Conservation (phyloP, 1,140 invertebrate genomes). For the Megalopta genalis region DNA sequence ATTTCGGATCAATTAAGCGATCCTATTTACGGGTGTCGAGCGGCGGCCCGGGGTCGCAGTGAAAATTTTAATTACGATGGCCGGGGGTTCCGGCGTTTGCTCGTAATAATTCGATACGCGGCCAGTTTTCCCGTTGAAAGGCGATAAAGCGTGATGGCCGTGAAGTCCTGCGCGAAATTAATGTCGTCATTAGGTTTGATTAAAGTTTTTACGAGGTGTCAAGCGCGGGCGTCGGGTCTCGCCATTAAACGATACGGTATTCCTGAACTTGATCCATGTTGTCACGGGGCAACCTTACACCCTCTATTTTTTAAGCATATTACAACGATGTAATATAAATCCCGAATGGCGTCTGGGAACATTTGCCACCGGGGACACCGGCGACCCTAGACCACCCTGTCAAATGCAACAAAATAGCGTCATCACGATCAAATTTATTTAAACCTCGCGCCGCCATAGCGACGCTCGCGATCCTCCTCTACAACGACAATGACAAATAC, state of each 20-base stretch:
- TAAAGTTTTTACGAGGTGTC: constrained; percentile 71
- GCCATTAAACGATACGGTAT: constrained; percentile 57
- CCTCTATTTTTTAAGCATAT: neutral
- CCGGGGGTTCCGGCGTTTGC: neutral
- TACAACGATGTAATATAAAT: constrained; percentile 1
- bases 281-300: neutral
- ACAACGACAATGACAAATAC: too few relatives aligned
- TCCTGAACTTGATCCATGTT: constrained; percentile 28
- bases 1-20: constrained; percentile 26
- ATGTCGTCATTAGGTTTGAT: constrained; percentile 65
- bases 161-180: constrained; percentile 42
- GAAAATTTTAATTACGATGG: constrained; percentile 50
- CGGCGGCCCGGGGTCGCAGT: neutral
- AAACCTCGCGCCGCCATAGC: too few relatives aligned
- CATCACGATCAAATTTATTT: neutral
- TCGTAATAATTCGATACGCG: constrained; percentile 56
- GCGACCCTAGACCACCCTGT: neutral
- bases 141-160: constrained; percentile 37
- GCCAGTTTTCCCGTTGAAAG: constrained; percentile 43
- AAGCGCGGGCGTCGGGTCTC: constrained; percentile 53
- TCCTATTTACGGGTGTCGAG: neutral
- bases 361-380: neutral
- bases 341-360: neutral
- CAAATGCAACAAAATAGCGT: neutral
- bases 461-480: too few relatives aligned